Conservation (phyloP, 2,888 invertebrate species). For the Drosophila mayaguana region DNA sequence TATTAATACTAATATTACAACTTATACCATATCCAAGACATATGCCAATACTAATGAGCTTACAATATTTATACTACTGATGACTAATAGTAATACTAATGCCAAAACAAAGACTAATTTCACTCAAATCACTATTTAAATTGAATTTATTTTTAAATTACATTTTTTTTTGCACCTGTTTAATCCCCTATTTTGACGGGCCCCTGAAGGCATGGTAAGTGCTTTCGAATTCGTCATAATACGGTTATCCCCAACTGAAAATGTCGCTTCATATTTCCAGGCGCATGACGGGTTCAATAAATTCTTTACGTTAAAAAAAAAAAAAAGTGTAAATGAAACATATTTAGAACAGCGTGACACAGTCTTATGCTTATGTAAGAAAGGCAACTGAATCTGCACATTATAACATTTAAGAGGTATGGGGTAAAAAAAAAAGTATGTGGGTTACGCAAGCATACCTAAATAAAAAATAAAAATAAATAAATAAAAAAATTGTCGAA, state of each 20-base stretch:
- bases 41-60: not conserved
- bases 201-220: slow-evolving; percentile 33
- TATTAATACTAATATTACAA: not conserved
- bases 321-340: slow-evolving; percentile 1
- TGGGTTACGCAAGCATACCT: slow-evolving; percentile 41
- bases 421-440: not conserved
- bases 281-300: slow-evolving; percentile 35
- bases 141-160: not conserved
- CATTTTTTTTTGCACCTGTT: not conserved
- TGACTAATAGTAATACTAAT: slow-evolving; percentile 1
- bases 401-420: slow-evolving; percentile 17
- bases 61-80: not conserved
- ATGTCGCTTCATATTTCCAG: slow-evolving; percentile 40
- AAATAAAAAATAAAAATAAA: not conserved
- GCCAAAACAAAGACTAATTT: not conserved
- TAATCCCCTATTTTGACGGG: not conserved
- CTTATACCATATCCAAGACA: not conserved
- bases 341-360: slow-evolving; percentile 41
- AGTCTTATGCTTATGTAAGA: slow-evolving; percentile 46
- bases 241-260: slow-evolving; percentile 61
- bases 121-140: no score
- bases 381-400: slow-evolving; percentile 19
- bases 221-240: slow-evolving; percentile 61
- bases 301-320: slow-evolving; percentile 20
- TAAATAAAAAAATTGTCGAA: not conserved